Evolutionary conservation across 2,888 invertebrate species (phyloP).

Genomic region (Nemotelus nigrinus): DNA sequence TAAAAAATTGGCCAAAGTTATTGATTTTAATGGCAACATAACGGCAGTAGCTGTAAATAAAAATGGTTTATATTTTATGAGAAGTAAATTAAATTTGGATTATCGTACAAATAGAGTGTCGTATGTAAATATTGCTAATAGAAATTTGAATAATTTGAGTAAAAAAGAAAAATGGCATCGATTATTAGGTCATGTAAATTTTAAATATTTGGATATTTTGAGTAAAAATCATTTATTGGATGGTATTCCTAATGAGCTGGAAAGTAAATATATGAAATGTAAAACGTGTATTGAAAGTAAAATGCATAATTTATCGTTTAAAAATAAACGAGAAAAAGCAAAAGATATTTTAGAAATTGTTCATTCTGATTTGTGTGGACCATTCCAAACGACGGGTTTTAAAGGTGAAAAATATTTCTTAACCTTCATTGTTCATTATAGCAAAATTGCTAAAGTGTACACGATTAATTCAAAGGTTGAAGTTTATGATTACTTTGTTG

Average conservation of each 20-base stretch:
- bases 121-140: background rate
- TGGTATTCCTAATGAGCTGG: conserved; percentile 46
- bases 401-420: conserved; percentile 53
- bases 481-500: conserved; percentile 50
- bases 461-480: conserved; percentile 49
- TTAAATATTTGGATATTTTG: conserved; percentile 48
- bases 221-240: conserved; percentile 45
- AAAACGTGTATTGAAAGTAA: conserved; percentile 49
- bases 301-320: conserved; percentile 48
- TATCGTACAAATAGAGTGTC: background rate
- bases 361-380: conserved; percentile 45
- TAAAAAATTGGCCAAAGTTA: conserved; percentile 34
- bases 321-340: conserved; percentile 48
- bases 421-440: conserved; percentile 51
- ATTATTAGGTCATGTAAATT: conserved; percentile 48
- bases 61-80: conserved; percentile 18
- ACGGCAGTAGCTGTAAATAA: conserved; percentile 10
- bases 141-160: background rate
- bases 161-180: conserved; percentile 49
- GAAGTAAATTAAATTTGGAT: background rate
- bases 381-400: conserved; percentile 43
- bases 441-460: conserved; percentile 51
- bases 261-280: conserved; percentile 46
- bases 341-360: conserved; percentile 33
- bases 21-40: conserved; percentile 16